A percentile compares a stretch with the other conserved stretches of the same genome.
Evolutionary conservation across 2,888 invertebrate genomes (phyloP).

Genomic region (Campaea margaritaria): DNA sequence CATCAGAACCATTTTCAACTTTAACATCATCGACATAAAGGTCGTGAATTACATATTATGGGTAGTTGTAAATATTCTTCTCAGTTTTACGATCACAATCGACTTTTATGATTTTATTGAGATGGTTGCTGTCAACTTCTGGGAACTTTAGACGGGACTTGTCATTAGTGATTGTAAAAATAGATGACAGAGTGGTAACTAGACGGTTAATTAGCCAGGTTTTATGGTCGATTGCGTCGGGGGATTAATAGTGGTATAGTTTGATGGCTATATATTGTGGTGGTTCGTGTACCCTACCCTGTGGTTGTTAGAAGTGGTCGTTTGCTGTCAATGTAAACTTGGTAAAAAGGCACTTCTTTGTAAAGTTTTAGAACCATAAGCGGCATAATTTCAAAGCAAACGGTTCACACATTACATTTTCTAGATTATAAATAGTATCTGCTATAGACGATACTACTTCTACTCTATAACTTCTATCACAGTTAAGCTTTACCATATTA

Average conservation of each 20-base stretch:
- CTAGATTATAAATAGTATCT: too few relatives aligned
- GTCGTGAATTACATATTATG: slow-evolving; percentile 1
- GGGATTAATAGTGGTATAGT: slow-evolving; percentile 38
- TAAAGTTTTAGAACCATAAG: too few relatives aligned
- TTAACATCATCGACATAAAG: slow-evolving; percentile 20
- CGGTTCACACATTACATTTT: too few relatives aligned
- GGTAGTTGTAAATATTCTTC: slow-evolving; percentile 52
- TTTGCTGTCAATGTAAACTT: slow-evolving; percentile 6
- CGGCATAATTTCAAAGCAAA: too few relatives aligned
- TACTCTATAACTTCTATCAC: not conserved
- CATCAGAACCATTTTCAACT: slow-evolving; percentile 19
- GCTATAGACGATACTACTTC: not conserved
- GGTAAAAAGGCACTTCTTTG: not conserved
- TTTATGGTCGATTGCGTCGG: slow-evolving; percentile 53
- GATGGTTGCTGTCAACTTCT: slow-evolving; percentile 76
- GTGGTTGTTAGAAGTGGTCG: slow-evolving; percentile 24
- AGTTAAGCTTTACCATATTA: slow-evolving; percentile 3
- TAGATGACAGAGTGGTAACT: slow-evolving; percentile 77
- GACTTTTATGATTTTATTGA: slow-evolving; percentile 78
- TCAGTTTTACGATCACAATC: slow-evolving; percentile 73
- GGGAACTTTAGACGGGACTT: slow-evolving; percentile 64
- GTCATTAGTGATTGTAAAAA: slow-evolving; percentile 79
- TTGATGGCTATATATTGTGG: slow-evolving; percentile 46
- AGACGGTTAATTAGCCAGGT: slow-evolving; percentile 67
- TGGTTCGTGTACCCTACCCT: slow-evolving; percentile 5